A percentile compares a stretch with the other conserved stretches of the same genome.
Evolutionary conservation across 2,797 vertebrate genomes (phyloP).

Genomic region (Ctenosaura bakeri): DNA sequence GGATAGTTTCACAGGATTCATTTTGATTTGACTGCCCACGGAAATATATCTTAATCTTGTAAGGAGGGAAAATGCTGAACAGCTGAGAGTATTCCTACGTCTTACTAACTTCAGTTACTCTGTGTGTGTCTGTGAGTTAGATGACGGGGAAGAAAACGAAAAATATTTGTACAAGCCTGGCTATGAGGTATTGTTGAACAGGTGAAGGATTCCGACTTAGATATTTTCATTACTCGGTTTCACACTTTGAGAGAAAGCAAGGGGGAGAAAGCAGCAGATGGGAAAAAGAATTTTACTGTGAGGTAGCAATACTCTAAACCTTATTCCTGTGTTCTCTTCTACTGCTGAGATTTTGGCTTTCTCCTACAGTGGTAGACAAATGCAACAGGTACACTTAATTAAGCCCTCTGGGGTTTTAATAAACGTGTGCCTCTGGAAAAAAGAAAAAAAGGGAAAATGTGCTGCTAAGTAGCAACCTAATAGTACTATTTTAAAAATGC

Average conservation of each 20-base stretch:
- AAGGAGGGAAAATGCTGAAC: neutral
- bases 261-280: neutral
- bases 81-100: neutral
- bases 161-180: neutral
- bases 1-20: neutral
- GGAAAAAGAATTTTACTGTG: neutral
- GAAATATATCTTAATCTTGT: neutral
- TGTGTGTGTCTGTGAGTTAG: neutral
- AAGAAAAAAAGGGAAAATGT: neutral
- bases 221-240: neutral
- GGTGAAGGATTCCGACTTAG: neutral
- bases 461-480: neutral
- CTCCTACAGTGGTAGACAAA: constrained; percentile 38
- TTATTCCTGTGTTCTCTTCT: constrained; percentile 3
- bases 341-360: neutral
- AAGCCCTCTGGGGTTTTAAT: constrained; percentile 34
- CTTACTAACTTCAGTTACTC: neutral
- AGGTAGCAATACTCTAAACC: neutral
- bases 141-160: neutral
- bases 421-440: neutral
- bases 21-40: neutral
- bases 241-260: neutral
- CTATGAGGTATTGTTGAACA: neutral
- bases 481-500: neutral
- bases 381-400: constrained; percentile 35